Percentiles rank a stretch among this genome's conserved stretches.
Conservation (phyloP, 2,888 invertebrate genomes). For the Fragum fragum region DNA sequence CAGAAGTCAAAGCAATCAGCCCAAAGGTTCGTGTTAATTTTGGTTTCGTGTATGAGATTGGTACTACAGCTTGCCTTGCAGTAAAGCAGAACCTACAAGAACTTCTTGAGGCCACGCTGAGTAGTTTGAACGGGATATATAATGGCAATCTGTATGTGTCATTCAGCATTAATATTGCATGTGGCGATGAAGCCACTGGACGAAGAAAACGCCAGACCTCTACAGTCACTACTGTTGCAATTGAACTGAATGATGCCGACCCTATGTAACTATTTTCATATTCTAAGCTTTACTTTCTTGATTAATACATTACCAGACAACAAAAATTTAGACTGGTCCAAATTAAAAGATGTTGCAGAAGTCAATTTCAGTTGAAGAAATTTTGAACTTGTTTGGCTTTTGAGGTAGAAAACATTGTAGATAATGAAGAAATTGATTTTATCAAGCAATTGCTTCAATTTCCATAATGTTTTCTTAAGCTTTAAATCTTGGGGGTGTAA, state of each 20-base stretch:
- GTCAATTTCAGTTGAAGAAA: no score
- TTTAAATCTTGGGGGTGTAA: no score
- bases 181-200: slow-evolving; percentile 23
- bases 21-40: slow-evolving; percentile 49
- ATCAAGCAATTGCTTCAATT: no score
- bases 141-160: not conserved
- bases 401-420: no score
- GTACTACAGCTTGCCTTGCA: slow-evolving; percentile 57
- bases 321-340: no score
- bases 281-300: no score
- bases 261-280: slow-evolving; percentile 3
- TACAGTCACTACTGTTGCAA: slow-evolving; percentile 10
- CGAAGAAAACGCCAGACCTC: slow-evolving; percentile 49
- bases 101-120: slow-evolving; percentile 28
- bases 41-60: slow-evolving; percentile 53
- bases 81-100: slow-evolving; percentile 39
- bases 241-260: not conserved
- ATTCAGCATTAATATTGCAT: slow-evolving; percentile 57
- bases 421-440: no score
- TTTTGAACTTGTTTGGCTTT: no score
- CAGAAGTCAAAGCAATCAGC: not conserved
- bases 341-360: no score
- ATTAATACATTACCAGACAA: no score
- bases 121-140: slow-evolving; percentile 29
- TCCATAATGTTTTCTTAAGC: no score